phyloP scores from a whole-genome alignment of 2,797 vertebrate genomes.

The Coccyzus lansbergi region DNA sequence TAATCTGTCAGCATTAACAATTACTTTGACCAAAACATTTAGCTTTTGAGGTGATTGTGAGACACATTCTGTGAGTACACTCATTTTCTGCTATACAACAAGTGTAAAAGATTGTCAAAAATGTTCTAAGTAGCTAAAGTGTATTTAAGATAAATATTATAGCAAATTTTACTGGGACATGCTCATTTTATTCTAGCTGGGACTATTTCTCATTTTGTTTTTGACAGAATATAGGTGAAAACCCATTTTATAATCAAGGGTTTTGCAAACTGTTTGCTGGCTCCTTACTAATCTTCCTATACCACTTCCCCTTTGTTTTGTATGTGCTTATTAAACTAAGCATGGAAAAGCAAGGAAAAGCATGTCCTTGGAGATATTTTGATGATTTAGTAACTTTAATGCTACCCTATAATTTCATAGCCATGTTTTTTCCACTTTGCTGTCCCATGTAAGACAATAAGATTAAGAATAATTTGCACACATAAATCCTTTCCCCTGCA shows the following conservation, averaged over 20 bases:
- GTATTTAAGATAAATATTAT: not conserved
- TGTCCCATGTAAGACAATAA: not conserved
- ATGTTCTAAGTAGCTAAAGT: not conserved
- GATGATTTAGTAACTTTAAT: not conserved
- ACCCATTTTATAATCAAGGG: not conserved
- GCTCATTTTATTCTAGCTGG: not conserved
- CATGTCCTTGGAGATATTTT: not conserved
- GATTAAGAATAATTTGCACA: not conserved
- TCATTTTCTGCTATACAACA: not conserved
- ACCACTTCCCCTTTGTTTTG: not conserved
- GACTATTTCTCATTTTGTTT: not conserved
- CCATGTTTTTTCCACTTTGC: not conserved
- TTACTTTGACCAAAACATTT: not conserved
- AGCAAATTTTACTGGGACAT: not conserved
- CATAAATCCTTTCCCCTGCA: not conserved
- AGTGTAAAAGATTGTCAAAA: not conserved
- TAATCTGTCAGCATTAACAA: not conserved
- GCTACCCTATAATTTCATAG: not conserved
- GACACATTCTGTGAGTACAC: not conserved
- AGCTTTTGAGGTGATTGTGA: not conserved
- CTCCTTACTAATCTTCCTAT: not conserved
- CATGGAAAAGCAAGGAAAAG: not conserved
- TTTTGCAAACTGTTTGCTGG: not conserved
- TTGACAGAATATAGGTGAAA: not conserved
- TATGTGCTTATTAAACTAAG: not conserved